A percentile compares a stretch with the other conserved stretches of the same genome.
phyloP scores from a whole-genome alignment of 2,113 vertebrate species.

The Gavialis gangeticus region DNA sequence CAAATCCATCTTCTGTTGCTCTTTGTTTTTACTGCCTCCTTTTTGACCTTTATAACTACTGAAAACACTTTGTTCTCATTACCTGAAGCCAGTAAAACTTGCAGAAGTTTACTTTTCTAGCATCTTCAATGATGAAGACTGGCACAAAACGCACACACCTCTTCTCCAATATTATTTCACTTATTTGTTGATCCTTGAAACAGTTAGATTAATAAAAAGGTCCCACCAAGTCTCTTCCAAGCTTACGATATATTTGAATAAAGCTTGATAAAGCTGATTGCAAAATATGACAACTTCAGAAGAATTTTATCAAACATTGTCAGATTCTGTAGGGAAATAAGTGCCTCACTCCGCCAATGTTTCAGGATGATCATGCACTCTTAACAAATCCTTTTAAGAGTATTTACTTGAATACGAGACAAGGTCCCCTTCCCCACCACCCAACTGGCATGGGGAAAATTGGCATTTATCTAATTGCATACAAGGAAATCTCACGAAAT shows the following conservation, averaged over 20 bases:
- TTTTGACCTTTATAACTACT: not conserved
- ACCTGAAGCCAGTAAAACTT: not conserved
- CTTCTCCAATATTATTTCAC: not conserved
- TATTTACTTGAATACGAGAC: too few relatives aligned
- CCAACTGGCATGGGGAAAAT: too few relatives aligned
- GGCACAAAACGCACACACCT: not conserved
- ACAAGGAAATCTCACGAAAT: too few relatives aligned
- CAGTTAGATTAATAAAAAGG: not conserved
- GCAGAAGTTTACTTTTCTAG: not conserved
- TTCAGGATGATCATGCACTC: not conserved
- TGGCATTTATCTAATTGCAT: too few relatives aligned
- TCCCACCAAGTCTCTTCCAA: not conserved
- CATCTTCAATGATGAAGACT: not conserved
- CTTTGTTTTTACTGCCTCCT: not conserved
- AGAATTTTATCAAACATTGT: not conserved
- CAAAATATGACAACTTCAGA: not conserved
- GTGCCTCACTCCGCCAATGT: too few relatives aligned
- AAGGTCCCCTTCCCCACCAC: too few relatives aligned
- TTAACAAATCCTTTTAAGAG: too few relatives aligned
- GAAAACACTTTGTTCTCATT: not conserved
- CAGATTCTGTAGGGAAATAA: not conserved
- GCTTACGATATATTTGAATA: not conserved
- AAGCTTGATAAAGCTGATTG: not conserved
- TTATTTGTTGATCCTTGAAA: not conserved
- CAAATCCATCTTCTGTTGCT: not conserved